Conservation (phyloP, 2,113 vertebrate genomes). For the Origma solitaria region DNA sequence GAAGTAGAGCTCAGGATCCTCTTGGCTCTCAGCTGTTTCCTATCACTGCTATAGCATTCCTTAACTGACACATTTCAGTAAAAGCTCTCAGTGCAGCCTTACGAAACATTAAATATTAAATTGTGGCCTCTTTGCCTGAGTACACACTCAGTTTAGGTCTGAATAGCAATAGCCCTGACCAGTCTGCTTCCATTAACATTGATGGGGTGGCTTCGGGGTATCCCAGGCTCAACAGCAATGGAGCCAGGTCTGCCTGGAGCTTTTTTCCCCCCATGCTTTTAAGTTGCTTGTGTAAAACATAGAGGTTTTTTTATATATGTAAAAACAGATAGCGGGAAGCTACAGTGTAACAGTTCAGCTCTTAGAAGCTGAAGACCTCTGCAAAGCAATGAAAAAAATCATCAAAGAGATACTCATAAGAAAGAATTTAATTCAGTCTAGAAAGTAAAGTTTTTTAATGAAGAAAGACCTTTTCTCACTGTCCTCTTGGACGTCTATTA, state of each 20-base stretch:
- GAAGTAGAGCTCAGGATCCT: not conserved
- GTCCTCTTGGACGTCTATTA: not conserved
- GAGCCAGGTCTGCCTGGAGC: not conserved
- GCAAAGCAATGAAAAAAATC: not conserved
- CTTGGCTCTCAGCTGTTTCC: not conserved
- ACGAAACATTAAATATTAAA: conserved; percentile 38
- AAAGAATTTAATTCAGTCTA: not conserved
- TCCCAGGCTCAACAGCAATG: not conserved
- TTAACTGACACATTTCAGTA: conserved; percentile 24
- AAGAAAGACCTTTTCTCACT: not conserved
- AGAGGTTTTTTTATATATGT: not conserved
- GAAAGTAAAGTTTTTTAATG: not conserved
- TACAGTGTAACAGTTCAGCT: not conserved
- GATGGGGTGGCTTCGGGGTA: not conserved
- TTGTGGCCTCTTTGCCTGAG: not conserved
- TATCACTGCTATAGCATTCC: not conserved
- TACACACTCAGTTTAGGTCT: not conserved
- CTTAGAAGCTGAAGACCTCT: not conserved
- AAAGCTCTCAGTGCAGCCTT: not conserved
- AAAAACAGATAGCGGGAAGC: not conserved
- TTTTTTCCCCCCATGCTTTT: not conserved
- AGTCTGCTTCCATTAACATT: not conserved
- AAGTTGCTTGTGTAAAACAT: not conserved
- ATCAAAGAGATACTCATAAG: not conserved
- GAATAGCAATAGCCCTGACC: not conserved